A percentile compares a stretch with the other conserved stretches of the same genome.
Conservation (phyloP, 2,113 vertebrate genomes). For the Dasyurus viverrinus region DNA sequence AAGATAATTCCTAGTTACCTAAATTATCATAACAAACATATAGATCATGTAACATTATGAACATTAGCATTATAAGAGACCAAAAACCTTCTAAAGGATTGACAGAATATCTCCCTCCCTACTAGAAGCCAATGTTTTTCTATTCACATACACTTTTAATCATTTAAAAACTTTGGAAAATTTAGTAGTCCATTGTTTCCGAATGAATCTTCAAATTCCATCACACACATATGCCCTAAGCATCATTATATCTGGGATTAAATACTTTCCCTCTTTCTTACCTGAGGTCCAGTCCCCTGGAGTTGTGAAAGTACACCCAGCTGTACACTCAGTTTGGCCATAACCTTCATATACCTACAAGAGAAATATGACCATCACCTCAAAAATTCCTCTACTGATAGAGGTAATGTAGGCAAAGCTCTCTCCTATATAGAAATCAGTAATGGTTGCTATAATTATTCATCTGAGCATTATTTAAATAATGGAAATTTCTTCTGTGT, state of each 20-base stretch:
- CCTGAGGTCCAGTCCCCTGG: conserved; percentile 99
- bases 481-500: no score
- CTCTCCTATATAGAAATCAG: background rate
- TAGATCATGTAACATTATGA: background rate
- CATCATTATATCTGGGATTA: conserved; percentile 41
- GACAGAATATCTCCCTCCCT: background rate
- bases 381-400: background rate
- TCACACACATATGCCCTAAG: background rate
- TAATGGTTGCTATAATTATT: background rate
- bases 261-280: conserved; percentile 72
- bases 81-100: background rate
- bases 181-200: background rate
- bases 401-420: background rate
- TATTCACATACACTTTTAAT: background rate
- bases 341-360: conserved; percentile 97
- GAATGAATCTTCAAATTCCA: background rate
- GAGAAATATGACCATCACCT: conserved; percentile 38
- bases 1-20: background rate
- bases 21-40: background rate
- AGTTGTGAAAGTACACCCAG: conserved; percentile 97
- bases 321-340: conserved; percentile 98
- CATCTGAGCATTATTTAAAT: background rate
- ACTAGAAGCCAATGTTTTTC: background rate
- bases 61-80: background rate
- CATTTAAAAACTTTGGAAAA: background rate